phyloP scores from a whole-genome alignment of 2,888 invertebrate genomes.

The Orgyia antiqua region DNA sequence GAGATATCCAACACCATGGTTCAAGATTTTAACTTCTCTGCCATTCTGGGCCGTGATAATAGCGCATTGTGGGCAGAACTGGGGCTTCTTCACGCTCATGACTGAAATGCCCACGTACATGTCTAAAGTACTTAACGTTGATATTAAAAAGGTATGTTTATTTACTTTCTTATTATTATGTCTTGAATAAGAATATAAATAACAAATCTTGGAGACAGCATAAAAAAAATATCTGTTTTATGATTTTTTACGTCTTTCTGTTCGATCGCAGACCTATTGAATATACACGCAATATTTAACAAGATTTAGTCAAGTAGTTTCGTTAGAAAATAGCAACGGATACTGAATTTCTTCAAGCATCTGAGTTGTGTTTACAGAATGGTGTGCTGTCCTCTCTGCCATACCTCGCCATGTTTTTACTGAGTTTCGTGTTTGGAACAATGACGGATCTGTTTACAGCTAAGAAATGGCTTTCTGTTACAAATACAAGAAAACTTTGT shows the following conservation, averaged over 20 bases:
- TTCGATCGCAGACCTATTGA: too few relatives aligned
- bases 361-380: too few relatives aligned
- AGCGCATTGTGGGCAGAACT: constrained; percentile 84
- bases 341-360: too few relatives aligned
- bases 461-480: constrained; percentile 69
- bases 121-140: constrained; percentile 75
- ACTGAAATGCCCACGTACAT: constrained; percentile 86
- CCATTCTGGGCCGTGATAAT: constrained; percentile 81
- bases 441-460: constrained; percentile 80
- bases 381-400: constrained; percentile 84
- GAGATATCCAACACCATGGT: constrained; percentile 80
- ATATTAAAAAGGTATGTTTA: constrained; percentile 75
- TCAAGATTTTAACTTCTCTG: constrained; percentile 79
- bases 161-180: too few relatives aligned
- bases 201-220: too few relatives aligned
- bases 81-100: constrained; percentile 86
- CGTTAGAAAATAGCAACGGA: too few relatives aligned
- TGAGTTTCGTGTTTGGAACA: constrained; percentile 84
- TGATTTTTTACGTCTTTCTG: too few relatives aligned
- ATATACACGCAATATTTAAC: too few relatives aligned
- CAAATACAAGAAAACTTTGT: constrained; percentile 80
- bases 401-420: constrained; percentile 84
- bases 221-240: too few relatives aligned
- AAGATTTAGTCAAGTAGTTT: too few relatives aligned
- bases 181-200: too few relatives aligned